Evolutionary conservation across 2,113 vertebrate species (phyloP), one percentile per base, ranked within the genome.

Genomic region (Anoplopoma fimbria): DNA sequence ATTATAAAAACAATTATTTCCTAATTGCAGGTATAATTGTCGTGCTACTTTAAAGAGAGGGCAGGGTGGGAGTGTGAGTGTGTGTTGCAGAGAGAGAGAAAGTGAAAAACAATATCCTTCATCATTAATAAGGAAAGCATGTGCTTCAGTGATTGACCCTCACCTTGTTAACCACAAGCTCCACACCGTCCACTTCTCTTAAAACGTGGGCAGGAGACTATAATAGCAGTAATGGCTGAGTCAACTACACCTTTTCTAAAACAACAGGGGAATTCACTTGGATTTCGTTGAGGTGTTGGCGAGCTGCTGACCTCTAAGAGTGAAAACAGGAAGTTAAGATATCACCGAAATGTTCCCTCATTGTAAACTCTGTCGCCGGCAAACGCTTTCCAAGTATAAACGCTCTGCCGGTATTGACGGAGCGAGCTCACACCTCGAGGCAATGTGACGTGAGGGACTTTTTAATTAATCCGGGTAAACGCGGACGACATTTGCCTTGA

Each of bases 391-490:
- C 17, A 47, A 60, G 55, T 90, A 82, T 85, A 31, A 61, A 72
- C 27, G 40, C 65, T 68, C 25, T 19, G 34, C 12, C 58, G 45
- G 65, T 77, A 87, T 83, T 40, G 89, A 88, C 63, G 31, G 77
- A 75, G 77, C 61, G 47, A 87, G 87, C 62, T 65, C 86, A 65
- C 81, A 40, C 80, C 88, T 92, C 55, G 23, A 79, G 89, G 81
- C 87, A 38, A 31, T 27, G 72, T 82, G 86, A 88, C 83, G 76
- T 75, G 90, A 75, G 80, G 86, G 87, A 90, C 80, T 85, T 93
- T 91, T 93, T 94, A 94, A 95, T 95, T 93, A 94, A 91, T 93
- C 89, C 33, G 75, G 65, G 87, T 93, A 94, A 94, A 94, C 67
- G 82, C 9, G 29, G 71, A 33, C 70, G 89, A 90, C 93, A 89